Conservation (phyloP, 2,113 vertebrate species). For the Gambusia affinis region DNA sequence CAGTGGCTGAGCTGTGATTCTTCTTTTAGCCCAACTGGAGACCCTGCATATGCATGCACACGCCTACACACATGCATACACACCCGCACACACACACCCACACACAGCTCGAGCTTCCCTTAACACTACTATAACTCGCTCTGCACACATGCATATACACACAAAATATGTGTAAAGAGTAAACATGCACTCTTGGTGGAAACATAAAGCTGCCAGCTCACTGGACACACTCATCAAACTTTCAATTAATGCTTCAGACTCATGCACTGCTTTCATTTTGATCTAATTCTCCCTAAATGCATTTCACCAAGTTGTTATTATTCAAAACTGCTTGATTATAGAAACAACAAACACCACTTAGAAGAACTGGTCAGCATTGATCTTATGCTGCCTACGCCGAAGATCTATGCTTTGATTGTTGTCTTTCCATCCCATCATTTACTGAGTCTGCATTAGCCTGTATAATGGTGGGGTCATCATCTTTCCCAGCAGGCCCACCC, state of each 20-base stretch:
- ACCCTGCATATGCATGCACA: slow-evolving; percentile 34
- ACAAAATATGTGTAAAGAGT: slow-evolving; percentile 43
- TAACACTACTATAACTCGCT: slow-evolving; percentile 15
- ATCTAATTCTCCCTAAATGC: not conserved
- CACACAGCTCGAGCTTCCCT: not conserved
- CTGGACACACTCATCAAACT: slow-evolving; percentile 23
- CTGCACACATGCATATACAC: slow-evolving; percentile 15
- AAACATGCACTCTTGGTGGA: slow-evolving; percentile 24
- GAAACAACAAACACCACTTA: not conserved
- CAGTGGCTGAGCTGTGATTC: slow-evolving; percentile 75
- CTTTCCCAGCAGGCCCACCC: too few relatives aligned
- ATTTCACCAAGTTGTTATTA: not conserved
- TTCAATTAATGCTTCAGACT: not conserved
- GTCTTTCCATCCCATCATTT: too few relatives aligned
- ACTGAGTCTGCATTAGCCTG: too few relatives aligned
- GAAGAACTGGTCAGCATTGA: not conserved
- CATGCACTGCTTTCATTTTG: not conserved
- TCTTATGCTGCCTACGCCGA: too few relatives aligned
- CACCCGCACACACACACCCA: not conserved
- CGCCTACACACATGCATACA: not conserved
- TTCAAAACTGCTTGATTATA: not conserved
- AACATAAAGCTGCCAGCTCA: slow-evolving; percentile 20
- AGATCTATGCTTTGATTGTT: too few relatives aligned
- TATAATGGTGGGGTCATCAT: too few relatives aligned
- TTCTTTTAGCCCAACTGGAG: slow-evolving; percentile 81